phyloP scores from a whole-genome alignment of 2,888 invertebrate genomes.

The Pachycephus smyrnensis region DNA sequence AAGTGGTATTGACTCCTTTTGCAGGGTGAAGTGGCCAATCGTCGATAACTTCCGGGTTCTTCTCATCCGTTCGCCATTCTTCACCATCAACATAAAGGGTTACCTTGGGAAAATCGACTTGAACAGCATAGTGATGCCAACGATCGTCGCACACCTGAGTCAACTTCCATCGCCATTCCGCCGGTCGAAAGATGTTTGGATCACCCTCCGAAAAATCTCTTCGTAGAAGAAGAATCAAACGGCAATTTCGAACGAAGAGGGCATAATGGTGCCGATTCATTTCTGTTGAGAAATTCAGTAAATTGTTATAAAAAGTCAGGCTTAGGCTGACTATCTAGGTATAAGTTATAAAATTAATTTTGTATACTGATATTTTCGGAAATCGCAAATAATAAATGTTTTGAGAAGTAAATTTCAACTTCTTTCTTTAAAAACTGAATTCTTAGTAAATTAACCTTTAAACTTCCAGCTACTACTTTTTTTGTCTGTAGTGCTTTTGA shows the following conservation, averaged over 20 bases:
- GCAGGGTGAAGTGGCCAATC: conserved; percentile 99
- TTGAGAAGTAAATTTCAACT: no score
- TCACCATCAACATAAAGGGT: conserved; percentile 91
- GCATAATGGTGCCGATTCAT: conserved; percentile 99
- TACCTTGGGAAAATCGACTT: conserved; percentile 92
- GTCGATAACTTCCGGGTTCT: conserved; percentile 97
- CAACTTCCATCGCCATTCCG: conserved; percentile 98
- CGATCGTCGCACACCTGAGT: conserved; percentile 96
- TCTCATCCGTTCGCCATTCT: conserved; percentile 73
- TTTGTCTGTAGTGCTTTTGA: no score
- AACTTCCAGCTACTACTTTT: no score
- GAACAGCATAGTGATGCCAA: conserved; percentile 98
- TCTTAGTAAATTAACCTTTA: no score
- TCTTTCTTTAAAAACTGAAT: no score
- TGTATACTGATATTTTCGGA: neutral
- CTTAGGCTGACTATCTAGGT: neutral
- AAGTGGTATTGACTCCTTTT: conserved; percentile 91
- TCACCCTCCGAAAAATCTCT: conserved; percentile 94
- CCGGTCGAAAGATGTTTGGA: conserved; percentile 94
- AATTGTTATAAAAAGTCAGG: neutral
- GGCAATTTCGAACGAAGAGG: conserved; percentile 95
- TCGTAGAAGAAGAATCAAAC: conserved; percentile 89
- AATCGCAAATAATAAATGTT: no score
- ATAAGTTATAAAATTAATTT: conserved; percentile 4
- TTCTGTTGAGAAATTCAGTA: conserved; percentile 71